phyloP scores from a whole-genome alignment of 2,797 vertebrate species.

The Trichosurus vulpecula region DNA sequence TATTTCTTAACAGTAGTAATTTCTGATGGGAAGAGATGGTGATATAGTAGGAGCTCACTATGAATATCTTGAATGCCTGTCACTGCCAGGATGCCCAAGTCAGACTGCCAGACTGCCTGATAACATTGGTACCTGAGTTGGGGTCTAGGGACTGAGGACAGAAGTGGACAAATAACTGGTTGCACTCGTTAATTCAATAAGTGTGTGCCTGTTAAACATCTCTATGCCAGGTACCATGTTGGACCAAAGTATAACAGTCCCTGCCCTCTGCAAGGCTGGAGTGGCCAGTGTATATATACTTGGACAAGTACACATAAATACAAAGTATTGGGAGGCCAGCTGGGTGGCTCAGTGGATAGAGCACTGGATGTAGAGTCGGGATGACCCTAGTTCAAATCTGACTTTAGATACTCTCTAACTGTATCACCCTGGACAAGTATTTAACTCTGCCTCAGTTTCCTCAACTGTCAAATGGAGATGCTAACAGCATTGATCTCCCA shows the following conservation, averaged over 20 bases:
- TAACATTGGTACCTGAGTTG: neutral
- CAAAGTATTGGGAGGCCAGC: neutral
- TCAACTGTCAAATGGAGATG: constrained; percentile 14
- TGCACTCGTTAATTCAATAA: neutral
- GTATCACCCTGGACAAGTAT: constrained; percentile 2
- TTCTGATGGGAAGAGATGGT: neutral
- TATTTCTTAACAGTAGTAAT: neutral
- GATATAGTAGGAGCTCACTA: neutral
- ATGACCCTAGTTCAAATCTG: neutral
- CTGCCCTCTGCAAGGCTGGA: neutral
- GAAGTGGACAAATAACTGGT: neutral
- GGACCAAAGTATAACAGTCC: no score
- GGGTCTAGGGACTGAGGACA: neutral
- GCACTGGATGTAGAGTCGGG: neutral
- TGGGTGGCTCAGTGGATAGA: neutral
- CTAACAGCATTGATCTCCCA: neutral
- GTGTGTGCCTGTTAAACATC: no score
- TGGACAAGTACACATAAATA: neutral
- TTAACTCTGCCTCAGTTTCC: neutral
- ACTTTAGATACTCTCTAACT: neutral
- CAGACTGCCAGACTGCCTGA: neutral
- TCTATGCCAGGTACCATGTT: neutral
- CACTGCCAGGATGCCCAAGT: neutral
- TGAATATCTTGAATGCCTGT: neutral
- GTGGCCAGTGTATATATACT: neutral